phyloP scores from a whole-genome alignment of 2,888 invertebrate species.

The Lydus trimaculatus region DNA sequence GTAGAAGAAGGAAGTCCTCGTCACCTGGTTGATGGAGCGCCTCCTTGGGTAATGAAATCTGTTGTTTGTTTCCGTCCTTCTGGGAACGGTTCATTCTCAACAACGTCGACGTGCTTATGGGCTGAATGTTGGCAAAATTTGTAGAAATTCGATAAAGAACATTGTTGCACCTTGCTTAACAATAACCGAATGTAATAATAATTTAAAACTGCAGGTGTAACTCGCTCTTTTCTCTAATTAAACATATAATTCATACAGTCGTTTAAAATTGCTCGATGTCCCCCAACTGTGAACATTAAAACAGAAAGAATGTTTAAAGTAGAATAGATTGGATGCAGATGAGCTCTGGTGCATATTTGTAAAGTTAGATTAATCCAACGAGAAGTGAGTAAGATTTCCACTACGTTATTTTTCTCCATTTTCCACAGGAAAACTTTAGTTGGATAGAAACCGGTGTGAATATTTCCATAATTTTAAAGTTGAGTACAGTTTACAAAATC shows the following conservation, averaged over 20 bases:
- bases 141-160: neutral
- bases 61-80: conserved; percentile 25
- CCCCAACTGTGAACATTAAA: neutral
- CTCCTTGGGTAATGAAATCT: conserved; percentile 34
- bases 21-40: conserved; percentile 37
- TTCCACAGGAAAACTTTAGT: neutral
- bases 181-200: no score
- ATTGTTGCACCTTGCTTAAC: neutral
- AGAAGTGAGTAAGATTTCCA: neutral
- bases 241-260: neutral
- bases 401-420: neutral
- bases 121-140: neutral
- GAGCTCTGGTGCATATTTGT: neutral
- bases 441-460: no score
- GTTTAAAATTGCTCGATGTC: neutral
- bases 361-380: neutral
- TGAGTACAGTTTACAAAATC: no score
- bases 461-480: no score
- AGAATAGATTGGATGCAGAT: neutral
- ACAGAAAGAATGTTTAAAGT: neutral
- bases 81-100: conserved; percentile 16
- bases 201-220: neutral
- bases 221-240: neutral
- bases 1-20: conserved; percentile 37
- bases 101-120: neutral